These are phyloP conservation scores for Aegypius monachus DNA, from an alignment of 2,113 vertebrate genomes.

Conservation along the genomic window DNA sequence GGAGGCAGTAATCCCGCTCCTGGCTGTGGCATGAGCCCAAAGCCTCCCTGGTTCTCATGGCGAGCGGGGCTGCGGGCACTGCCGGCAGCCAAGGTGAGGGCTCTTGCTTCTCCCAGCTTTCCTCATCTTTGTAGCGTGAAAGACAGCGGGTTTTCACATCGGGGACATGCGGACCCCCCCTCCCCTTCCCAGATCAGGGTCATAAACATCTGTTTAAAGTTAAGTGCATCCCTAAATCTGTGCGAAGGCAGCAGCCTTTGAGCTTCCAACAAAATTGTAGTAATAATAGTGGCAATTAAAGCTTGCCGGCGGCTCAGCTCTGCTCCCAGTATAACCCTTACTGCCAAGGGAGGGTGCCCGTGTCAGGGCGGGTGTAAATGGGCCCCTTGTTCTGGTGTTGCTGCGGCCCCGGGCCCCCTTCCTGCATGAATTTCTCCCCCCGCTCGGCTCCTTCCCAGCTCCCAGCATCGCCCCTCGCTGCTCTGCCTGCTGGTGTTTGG, in stretches of 20 bases:
- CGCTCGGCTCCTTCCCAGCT: not conserved
- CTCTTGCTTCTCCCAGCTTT: not conserved
- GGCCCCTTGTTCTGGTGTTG: not conserved
- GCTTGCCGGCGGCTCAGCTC: not conserved
- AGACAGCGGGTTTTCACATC: rapidly evolving
- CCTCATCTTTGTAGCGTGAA: rapidly evolving
- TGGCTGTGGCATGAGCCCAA: not conserved
- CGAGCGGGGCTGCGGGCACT: not conserved
- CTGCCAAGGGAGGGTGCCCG: not conserved
- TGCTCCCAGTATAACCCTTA: not conserved
- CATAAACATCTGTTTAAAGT: not conserved
- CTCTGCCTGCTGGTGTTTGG: not conserved
- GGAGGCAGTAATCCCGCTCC: not conserved
- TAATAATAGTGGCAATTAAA: not conserved
- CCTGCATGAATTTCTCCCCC: rapidly evolving
- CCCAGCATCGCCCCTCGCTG: rapidly evolving
- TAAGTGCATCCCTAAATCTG: not conserved
- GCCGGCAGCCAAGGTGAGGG: rapidly evolving
- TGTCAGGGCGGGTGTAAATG: not conserved
- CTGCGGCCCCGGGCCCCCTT: not conserved
- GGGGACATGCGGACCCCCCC: not conserved
- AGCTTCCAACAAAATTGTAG: not conserved
- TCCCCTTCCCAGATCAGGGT: not conserved
- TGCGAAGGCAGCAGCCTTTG: not conserved
- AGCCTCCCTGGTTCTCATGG: not conserved